phyloP scores from a whole-genome alignment of 2,113 vertebrate species.

The Lethenteron reissneri region DNA sequence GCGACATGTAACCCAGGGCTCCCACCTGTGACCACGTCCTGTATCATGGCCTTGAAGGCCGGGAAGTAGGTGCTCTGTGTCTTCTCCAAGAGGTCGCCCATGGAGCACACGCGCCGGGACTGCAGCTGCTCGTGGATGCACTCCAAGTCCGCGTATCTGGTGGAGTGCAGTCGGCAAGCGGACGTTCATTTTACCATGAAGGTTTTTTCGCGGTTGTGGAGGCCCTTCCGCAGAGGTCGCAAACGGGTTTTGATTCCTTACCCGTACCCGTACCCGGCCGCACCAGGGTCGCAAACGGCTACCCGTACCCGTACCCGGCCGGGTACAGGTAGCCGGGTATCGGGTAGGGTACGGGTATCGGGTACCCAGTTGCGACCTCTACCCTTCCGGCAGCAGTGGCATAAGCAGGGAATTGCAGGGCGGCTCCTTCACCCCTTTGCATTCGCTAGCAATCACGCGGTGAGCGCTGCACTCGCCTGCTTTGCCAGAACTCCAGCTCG shows the following conservation, averaged over 20 bases:
- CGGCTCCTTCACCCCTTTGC: not conserved
- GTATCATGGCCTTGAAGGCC: conserved; percentile 37
- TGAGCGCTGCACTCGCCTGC: conserved; percentile 27
- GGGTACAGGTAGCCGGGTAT: not conserved
- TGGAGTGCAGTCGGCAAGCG: not conserved
- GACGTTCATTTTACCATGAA: not conserved
- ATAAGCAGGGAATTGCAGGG: not conserved
- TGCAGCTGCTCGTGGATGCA: conserved; percentile 46
- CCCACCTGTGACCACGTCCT: conserved; percentile 44
- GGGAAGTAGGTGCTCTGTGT: conserved; percentile 54
- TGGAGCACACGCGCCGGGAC: conserved; percentile 23
- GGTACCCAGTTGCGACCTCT: too few relatives aligned
- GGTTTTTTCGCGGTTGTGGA: not conserved
- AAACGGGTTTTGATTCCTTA: too few relatives aligned
- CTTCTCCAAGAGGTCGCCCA: conserved; percentile 37
- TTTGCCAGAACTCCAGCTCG: conserved; percentile 73
- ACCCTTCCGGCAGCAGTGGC: not conserved
- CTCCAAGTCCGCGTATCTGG: conserved; percentile 48
- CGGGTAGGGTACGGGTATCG: too few relatives aligned
- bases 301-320: too few relatives aligned
- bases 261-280: too few relatives aligned
- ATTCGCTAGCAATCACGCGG: not conserved
- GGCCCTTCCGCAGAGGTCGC: too few relatives aligned
- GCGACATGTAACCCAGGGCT: too few relatives aligned
- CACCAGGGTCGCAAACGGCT: too few relatives aligned